Evolutionary conservation across 1,140 invertebrate species (phyloP), one percentile per base, ranked within the genome.

Genomic region (Galleria mellonella): DNA sequence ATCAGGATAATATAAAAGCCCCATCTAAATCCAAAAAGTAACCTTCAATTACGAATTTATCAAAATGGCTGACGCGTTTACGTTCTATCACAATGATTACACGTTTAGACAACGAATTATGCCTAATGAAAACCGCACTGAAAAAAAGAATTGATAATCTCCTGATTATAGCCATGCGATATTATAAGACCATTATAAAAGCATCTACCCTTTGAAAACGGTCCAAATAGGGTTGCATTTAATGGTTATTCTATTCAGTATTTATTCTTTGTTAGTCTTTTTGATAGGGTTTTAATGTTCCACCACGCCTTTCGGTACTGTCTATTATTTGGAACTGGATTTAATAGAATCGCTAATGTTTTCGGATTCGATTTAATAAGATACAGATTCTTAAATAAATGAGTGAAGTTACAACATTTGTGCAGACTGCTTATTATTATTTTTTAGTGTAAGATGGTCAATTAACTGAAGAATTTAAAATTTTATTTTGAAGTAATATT

Each of bases 161-260:
- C 36, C 50, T 75, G 69, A 75, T 75, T 81, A 75, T 70, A 70
- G 61, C 55, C 62, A 43, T 49, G 38, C 58, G 36, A 58, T 51
- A 77, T 81, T 81, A 75, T 75, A 77, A 81, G 59, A 58, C 63
- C 67, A 81, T 81, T 81, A 81, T 62, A 71, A 71, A 69, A 52
- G 49, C 59, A 74, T 76, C 63, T 73, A 76, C 67, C 70, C 72
- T 61, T 72, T 67, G 64, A 62, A 67, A 62, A 63, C 67, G 62
- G 42, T 52, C 55, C n/a, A 33, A 40, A 42, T 49, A 55, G 52
- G 51, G 62, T 55, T 47, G 42, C 12, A 32, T 35, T 55, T 62
- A 72, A 71, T 62, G 57, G 55, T 17, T 47, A 40, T 45, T 65
- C 47, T 65, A 60, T 70, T 58, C 46, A 55, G 41, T 68, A 56